These are phyloP conservation scores for Aurelia sp. DNA, from an alignment of 30 jellyfish, hydroid and myxozoan species.

Conservation along the genomic window DNA sequence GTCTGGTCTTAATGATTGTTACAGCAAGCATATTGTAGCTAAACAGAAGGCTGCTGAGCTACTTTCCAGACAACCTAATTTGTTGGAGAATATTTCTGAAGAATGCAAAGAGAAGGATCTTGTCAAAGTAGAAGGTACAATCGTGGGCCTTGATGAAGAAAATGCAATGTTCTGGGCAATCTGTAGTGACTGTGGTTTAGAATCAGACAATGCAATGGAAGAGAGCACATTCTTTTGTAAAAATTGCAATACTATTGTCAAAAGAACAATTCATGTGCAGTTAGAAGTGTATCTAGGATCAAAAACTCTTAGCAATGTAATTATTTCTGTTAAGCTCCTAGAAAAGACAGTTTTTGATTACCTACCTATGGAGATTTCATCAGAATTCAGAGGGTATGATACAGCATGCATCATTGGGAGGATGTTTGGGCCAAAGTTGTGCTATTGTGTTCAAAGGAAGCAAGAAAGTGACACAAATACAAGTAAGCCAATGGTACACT, in stretches of 20 bases:
- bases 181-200: constrained; percentile 45
- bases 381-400: constrained; percentile 55
- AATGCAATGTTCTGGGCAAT: constrained; percentile 56
- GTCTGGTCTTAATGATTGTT: too few relatives aligned
- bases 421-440: constrained; percentile 40
- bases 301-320: not conserved
- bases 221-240: constrained; percentile 12
- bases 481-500: not conserved
- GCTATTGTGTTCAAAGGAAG: constrained; percentile 5
- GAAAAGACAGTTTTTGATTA: constrained; percentile 47
- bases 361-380: constrained; percentile 53
- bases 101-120: constrained; percentile 1
- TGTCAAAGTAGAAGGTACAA: constrained; percentile 34
- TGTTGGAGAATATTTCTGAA: constrained; percentile 1
- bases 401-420: constrained; percentile 45
- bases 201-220: constrained; percentile 5
- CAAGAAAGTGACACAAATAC: not conserved
- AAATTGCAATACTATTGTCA: constrained; percentile 14
- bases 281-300: constrained; percentile 13
- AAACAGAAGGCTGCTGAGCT: not conserved
- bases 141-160: constrained; percentile 44
- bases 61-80: too few relatives aligned
- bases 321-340: constrained; percentile 28
- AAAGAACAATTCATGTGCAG: constrained; percentile 42
- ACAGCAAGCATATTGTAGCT: not conserved